A percentile compares a stretch with the other conserved stretches of the same genome.
phyloP scores from a whole-genome alignment of 2,888 invertebrate genomes.

The Pristionchus entomophagus region DNA sequence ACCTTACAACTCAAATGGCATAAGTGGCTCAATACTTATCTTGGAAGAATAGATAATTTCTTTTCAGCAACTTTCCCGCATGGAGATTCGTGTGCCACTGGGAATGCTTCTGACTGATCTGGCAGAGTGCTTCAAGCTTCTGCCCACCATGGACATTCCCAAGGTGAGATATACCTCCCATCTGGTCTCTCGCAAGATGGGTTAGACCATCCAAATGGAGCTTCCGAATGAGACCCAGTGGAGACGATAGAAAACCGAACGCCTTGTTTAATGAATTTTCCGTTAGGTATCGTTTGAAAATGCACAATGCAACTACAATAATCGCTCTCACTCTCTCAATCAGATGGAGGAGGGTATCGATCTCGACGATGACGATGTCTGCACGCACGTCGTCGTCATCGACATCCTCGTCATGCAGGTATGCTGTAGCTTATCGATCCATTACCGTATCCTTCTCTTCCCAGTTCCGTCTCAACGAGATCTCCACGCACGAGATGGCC shows the following conservation, averaged over 20 bases:
- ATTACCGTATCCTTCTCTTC: conserved; percentile 33
- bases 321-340: background rate
- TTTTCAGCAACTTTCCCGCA: conserved; percentile 77
- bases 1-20: too few relatives aligned
- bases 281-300: too few relatives aligned
- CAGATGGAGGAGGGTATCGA: conserved; percentile 61
- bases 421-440: conserved; percentile 45
- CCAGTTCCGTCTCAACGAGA: conserved; percentile 89
- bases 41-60: too few relatives aligned
- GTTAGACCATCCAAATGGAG: too few relatives aligned
- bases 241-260: too few relatives aligned
- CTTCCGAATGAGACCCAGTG: too few relatives aligned
- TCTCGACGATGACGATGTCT: conserved; percentile 69
- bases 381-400: conserved; percentile 92
- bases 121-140: conserved; percentile 56
- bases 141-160: conserved; percentile 48
- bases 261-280: too few relatives aligned
- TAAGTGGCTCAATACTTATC: too few relatives aligned
- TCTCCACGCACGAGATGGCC: conserved; percentile 84
- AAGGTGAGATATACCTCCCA: background rate
- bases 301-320: too few relatives aligned
- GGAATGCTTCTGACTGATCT: conserved; percentile 77
- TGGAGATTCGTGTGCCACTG: conserved; percentile 78
- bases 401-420: conserved; percentile 95
- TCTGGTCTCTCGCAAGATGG: background rate